phyloP scores from a whole-genome alignment of 2,888 invertebrate species.

The Andricus curvator region DNA sequence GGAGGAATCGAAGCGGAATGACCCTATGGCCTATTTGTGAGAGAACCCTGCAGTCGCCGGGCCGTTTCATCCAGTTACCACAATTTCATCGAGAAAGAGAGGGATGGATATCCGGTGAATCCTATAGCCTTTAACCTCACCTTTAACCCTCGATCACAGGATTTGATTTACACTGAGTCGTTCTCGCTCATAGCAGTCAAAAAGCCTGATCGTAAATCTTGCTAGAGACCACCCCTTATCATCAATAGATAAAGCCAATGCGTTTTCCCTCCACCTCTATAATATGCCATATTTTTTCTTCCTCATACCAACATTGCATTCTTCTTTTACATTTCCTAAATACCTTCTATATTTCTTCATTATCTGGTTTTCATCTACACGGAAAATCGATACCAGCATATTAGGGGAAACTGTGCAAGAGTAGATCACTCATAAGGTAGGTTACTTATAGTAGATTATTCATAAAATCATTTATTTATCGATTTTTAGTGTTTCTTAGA shows the following conservation, averaged over 20 bases:
- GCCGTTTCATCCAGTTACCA: conserved; percentile 32
- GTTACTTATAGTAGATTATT: too few relatives aligned
- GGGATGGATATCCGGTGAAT: conserved; percentile 11
- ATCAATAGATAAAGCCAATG: conserved; percentile 23
- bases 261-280: conserved; percentile 7
- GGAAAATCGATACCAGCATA: too few relatives aligned
- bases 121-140: not conserved
- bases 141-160: conserved; percentile 29
- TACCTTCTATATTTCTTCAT: not conserved
- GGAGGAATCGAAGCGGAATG: conserved; percentile 71
- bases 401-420: too few relatives aligned
- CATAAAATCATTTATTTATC: too few relatives aligned
- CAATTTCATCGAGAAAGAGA: conserved; percentile 34
- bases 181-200: conserved; percentile 16
- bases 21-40: conserved; percentile 67
- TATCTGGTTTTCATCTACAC: not conserved
- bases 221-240: conserved; percentile 19
- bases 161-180: conserved; percentile 40
- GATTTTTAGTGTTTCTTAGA: too few relatives aligned
- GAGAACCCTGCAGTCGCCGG: conserved; percentile 43
- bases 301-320: not conserved
- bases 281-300: conserved; percentile 3
- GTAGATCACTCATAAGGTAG: too few relatives aligned
- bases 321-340: not conserved
- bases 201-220: conserved; percentile 21